Evolutionary conservation across 2,888 invertebrate species (phyloP), one percentile per base, ranked within the genome.

Genomic region (Geophilus truncorum): DNA sequence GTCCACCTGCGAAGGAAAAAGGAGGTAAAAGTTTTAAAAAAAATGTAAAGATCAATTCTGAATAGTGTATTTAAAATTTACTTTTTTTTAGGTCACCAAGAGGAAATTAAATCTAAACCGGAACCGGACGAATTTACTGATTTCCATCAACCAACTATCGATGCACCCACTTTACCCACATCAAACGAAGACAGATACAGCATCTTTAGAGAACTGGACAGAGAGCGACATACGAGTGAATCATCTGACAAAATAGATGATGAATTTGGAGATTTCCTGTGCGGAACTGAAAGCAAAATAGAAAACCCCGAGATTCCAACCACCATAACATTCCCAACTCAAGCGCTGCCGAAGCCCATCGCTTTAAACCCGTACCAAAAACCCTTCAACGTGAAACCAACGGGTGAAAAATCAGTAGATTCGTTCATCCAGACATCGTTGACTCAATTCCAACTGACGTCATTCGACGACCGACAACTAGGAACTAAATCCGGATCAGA

Each of bases 211-310:
- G 23, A 80, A n/a, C 34, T 83, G 18, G 83, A 83, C 10, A 21
- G 12, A 21, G n/a, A 77, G 21, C 0, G 30, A 10, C 45, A 45
- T 18, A 18, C 12, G 12, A 10, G 62, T 30, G 28, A 77, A 15
- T n/a, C 23, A 12, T 45, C 76, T 5, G 18, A 18, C 12, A 30
- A 15, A 25, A 32, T 34, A 23, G 79, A 81, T 12, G 82, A 83
- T 40, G 83, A 83, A 21, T 83, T 83, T 81, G 83, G 83, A 7
- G 83, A 83, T 40, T 83, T 83, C 40, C 76, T 82, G 10, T 12
- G 12, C 12, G 40, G 40, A 40, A 40, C 9, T 15, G 40, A 40
- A 5, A 15, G 2, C 12, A 40, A 40, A 40, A 9, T 12, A 12
- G 28, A 30, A 15, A 5, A 3, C 1, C 10, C 1, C 1, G 25